These are phyloP conservation scores for Aphidius colemani DNA, from an alignment of 2,888 invertebrate species.

Conservation along the genomic window DNA sequence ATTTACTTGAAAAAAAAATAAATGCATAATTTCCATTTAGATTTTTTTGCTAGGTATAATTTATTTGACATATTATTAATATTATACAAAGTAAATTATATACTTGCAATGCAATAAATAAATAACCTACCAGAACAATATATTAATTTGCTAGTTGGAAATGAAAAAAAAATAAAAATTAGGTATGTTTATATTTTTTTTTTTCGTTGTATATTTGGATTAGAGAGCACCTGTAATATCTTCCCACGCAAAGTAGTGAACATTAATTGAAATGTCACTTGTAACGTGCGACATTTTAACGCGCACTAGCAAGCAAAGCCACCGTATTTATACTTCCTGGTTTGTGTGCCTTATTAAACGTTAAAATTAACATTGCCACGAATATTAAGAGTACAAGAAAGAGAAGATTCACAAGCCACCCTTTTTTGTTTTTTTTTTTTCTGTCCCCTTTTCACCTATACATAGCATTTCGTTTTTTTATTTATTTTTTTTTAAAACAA, in stretches of 20 bases:
- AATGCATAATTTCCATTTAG: too few species aligned
- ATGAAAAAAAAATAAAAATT: background rate
- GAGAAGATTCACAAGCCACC: background rate
- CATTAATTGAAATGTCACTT: conserved; percentile 57
- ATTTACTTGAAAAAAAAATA: too few species aligned
- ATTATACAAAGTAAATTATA: too few species aligned
- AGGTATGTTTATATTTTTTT: background rate
- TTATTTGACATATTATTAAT: too few species aligned
- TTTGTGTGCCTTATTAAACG: conserved; percentile 53
- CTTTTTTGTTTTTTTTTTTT: conserved; percentile 20
- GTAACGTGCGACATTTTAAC: conserved; percentile 51
- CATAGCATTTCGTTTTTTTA: conserved; percentile 1
- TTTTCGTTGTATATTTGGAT: background rate
- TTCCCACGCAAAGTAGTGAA: conserved; percentile 52
- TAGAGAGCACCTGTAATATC: conserved; percentile 24
- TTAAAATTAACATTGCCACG: conserved; percentile 56
- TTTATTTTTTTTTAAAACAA: conserved; percentile 18
- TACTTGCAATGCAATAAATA: too few species aligned
- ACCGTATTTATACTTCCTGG: conserved; percentile 49
- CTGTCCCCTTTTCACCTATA: conserved; percentile 16
- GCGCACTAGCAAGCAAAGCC: conserved; percentile 28
- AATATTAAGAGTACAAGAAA: conserved; percentile 26
- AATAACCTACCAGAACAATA: too few species aligned
- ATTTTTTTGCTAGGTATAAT: too few species aligned
- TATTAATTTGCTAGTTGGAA: background rate